Percentiles rank a stretch among this genome's conserved stretches.
phyloP scores from a whole-genome alignment of 2,113 vertebrate species.

The Gracilinanus agilis region DNA sequence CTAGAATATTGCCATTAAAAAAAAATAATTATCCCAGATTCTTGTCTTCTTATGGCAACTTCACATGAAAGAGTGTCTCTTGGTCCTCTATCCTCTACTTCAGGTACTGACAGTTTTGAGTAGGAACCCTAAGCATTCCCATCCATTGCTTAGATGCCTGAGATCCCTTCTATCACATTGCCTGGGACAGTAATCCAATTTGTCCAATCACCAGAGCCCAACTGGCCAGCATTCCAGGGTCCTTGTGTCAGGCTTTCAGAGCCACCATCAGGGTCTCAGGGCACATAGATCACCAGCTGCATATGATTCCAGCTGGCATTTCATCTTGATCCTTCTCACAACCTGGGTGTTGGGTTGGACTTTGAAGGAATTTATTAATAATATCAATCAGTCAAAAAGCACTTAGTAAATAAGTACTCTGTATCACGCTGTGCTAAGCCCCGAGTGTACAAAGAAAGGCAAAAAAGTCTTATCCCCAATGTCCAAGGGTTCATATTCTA shows the following conservation, averaged over 20 bases:
- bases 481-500: too few species aligned
- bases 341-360: background rate
- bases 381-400: background rate
- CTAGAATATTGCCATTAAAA: too few species aligned
- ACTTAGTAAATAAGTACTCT: background rate
- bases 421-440: background rate
- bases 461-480: background rate
- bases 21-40: background rate
- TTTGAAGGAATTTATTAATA: background rate
- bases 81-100: background rate
- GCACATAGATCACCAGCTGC: background rate
- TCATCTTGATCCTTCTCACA: background rate
- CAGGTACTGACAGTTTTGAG: background rate
- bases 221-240: background rate
- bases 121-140: background rate
- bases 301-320: background rate
- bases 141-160: background rate
- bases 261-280: background rate
- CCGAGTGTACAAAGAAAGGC: background rate
- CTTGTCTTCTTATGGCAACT: background rate
- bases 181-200: background rate
- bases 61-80: background rate
- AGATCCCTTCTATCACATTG: background rate
- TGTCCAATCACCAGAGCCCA: background rate
- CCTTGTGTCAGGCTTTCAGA: background rate